Percentiles rank a stretch among this genome's conserved stretches.
phyloP scores from a whole-genome alignment of 1,140 invertebrate genomes.

The Sinonovacula constricta region DNA sequence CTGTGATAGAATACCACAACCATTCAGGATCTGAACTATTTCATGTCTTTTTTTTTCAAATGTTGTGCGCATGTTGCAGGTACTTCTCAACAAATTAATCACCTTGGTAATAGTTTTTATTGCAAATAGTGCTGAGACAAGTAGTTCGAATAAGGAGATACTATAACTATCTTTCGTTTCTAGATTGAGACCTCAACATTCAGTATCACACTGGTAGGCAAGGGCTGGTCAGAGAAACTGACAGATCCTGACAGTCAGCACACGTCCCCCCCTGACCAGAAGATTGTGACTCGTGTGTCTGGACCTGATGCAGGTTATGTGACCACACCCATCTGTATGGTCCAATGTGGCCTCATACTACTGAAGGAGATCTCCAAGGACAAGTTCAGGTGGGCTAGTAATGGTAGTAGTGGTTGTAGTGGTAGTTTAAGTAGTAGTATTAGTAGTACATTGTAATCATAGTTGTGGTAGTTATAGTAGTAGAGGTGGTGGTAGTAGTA shows the following conservation, averaged over 20 bases:
- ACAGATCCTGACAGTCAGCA: constrained; percentile 83
- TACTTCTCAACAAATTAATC: no score
- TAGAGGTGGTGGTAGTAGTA: not conserved
- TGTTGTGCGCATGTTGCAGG: no score
- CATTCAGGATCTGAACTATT: no score
- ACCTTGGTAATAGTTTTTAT: no score
- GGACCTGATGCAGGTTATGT: constrained; percentile 90
- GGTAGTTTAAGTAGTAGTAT: not conserved
- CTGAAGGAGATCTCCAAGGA: constrained; percentile 84
- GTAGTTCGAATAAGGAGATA: not conserved
- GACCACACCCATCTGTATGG: constrained; percentile 85
- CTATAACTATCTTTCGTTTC: not conserved
- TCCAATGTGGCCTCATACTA: constrained; percentile 87
- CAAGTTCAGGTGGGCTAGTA: constrained; percentile 82
- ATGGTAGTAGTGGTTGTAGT: not conserved
- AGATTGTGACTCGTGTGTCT: constrained; percentile 82
- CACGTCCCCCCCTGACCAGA: constrained; percentile 83
- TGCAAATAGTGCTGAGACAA: no score
- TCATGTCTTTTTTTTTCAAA: no score
- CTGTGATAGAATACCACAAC: no score
- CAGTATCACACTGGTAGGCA: constrained; percentile 85
- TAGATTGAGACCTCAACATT: constrained; percentile 83
- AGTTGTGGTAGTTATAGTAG: not conserved
- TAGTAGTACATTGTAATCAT: not conserved
- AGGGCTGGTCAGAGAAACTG: constrained; percentile 86